Base-by-base conservation (phyloP, 1,140 invertebrate species). In the Drosophila nigrodunni region DNA sequence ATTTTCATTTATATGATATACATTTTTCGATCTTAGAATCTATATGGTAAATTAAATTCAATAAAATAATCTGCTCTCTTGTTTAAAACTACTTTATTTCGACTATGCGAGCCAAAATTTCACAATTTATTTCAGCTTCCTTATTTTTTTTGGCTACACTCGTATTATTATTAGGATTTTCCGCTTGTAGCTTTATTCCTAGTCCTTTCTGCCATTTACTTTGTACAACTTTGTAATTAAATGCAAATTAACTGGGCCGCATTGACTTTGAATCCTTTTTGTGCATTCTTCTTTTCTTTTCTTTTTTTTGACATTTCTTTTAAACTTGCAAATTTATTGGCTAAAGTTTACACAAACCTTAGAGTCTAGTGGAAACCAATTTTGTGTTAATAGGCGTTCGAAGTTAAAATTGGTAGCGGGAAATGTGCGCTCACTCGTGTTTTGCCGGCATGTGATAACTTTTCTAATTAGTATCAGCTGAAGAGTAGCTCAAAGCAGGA, bases 171-270 rank as follows among this genome's bases (percentile, higher is more conserved):
- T 30, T 5, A 2, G 30, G 46, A 44, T 46, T 35, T 15, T 46
- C 15, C 4, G 5, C 6, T 15, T 18, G 1, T 46, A 15, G 7
- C 8, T 15, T 58, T 44, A 43, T 70, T 15, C 39, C 47, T 58
- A 10, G 3, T n/a, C 44, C 35, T 73, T 64, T 50, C 37, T 60
- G 3, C 25, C 25, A 5, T 44, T 59, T 74, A 77, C 59, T 72
- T 46, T 49, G 25, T 30, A 30, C 2, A 88, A 82, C 47, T 80
- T 88, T 88, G 64, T 88, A 88, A 88, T 88, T 88, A 88, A 88
- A 88, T 88, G 83, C 83, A 88, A 88, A 88, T 88, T 88, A 88
- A 78, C 70, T 78, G 71, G 80, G 72, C 71, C 77, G 74, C 78
- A 78, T 74, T 4, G 88, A 73, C 60, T 70, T 70, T 86, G 54